Conservation (phyloP, 2,797 vertebrate genomes). For the Sebastes trivittatus region DNA sequence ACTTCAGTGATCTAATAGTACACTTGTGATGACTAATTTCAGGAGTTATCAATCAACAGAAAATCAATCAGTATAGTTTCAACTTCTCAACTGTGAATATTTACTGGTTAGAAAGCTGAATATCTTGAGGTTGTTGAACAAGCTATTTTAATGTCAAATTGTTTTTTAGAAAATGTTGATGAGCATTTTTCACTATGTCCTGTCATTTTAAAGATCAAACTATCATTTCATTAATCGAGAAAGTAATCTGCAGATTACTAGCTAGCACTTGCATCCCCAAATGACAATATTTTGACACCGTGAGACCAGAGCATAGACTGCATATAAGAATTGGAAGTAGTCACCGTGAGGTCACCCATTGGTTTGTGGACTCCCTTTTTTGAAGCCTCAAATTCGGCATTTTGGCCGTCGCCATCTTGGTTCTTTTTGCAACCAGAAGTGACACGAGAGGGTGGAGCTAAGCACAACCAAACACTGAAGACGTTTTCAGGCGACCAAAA, state of each 20-base stretch:
- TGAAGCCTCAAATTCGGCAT: no score
- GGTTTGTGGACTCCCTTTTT: no score
- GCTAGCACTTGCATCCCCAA: neutral
- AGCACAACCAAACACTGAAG: no score
- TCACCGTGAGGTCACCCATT: no score
- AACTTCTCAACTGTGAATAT: neutral
- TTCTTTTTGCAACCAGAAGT: no score
- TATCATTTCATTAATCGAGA: neutral
- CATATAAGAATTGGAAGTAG: no score
- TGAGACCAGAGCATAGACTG: neutral
- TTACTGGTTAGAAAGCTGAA: neutral
- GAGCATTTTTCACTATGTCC: neutral
- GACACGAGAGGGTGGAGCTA: no score
- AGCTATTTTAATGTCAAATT: neutral
- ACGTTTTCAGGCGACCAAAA: no score
- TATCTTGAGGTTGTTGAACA: neutral
- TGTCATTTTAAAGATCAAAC: neutral
- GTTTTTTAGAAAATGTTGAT: neutral
- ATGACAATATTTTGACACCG: neutral
- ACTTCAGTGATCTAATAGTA: neutral
- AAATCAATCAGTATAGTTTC: neutral
- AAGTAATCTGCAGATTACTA: neutral
- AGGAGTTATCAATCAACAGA: neutral
- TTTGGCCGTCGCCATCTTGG: no score
- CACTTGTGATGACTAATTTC: neutral